Evolutionary conservation across 2,113 vertebrate genomes (phyloP), one percentile per base, ranked within the genome.

Genomic region (Heterocephalus glaber): DNA sequence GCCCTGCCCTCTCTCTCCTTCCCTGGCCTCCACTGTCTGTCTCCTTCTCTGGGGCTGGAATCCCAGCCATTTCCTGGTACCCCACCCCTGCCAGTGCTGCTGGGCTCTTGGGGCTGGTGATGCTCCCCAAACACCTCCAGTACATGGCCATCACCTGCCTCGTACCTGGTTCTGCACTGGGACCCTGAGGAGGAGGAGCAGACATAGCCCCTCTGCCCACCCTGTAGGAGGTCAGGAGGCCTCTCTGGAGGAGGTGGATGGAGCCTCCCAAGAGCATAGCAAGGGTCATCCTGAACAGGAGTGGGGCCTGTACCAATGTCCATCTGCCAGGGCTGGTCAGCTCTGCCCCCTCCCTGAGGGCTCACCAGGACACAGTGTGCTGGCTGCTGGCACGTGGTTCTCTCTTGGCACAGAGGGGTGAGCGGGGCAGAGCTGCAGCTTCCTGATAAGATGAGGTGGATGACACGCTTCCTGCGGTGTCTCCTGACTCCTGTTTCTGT

Each of bases 391-490:
- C 81, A 60, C 11, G 0, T 14, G 49, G 77, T 6, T 38, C 30
- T 90, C n/a, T 85, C 33, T 41, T 33, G 47, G 79, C 72, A 56
- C n/a, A 19, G 41, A 1, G 14, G 20, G n/a, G 79, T 7, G 1
- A 4, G 38, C 0, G 0, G 90, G 87, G n/a, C 87, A 38, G 33
- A 33, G 72, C 84, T 77, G 80, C 22, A n/a, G 79, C 77, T 24
- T 7, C 77, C 77, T 63, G 89, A 61, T 87, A 56, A 80, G 86
- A 56, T 16, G 82, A 61, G 49, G 61, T 2, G 0, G 26, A 10
- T 11, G 52, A 16, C 28, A 33, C 6, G 0, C 2, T 28, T 58
- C 44, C 92, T 38, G 52, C 0, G 0, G 61, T n/a, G 0, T 44
- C 68, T 86, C 61, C 76, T 11, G 16, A 47, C 26, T 22, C n/a